A percentile compares a stretch with the other conserved stretches of the same genome.
Evolutionary conservation across 2,113 vertebrate species (phyloP).

Genomic region (Catharus minimus): DNA sequence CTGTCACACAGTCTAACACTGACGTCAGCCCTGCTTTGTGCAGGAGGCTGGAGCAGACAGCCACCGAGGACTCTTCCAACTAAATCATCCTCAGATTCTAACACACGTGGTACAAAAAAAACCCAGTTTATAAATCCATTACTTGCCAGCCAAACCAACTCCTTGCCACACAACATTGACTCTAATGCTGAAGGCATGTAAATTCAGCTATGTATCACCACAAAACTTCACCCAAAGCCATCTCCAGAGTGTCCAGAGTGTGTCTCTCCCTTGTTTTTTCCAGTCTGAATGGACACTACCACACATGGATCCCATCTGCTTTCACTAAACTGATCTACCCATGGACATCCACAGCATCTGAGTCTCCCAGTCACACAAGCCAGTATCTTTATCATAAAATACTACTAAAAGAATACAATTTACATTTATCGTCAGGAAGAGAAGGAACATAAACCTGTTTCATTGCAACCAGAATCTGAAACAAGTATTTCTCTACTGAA

Average conservation of each 20-base stretch:
- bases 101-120: fast-evolving
- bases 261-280: background rate
- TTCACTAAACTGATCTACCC: background rate
- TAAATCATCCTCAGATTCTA: background rate
- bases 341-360: fast-evolving
- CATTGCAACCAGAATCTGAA: background rate
- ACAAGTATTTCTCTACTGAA: background rate
- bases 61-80: background rate
- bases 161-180: background rate
- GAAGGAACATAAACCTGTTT: background rate
- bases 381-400: background rate
- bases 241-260: fast-evolving
- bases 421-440: background rate
- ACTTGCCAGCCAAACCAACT: background rate
- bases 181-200: background rate
- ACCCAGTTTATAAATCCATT: background rate
- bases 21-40: background rate
- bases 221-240: background rate
- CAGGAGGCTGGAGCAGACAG: background rate
- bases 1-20: background rate
- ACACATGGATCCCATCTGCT: background rate
- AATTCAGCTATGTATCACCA: background rate
- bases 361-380: background rate
- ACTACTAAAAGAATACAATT: background rate
- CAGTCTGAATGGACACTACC: fast-evolving